These are phyloP conservation scores for Notolabrus celidotus DNA, from an alignment of 2,797 vertebrate species.

Conservation along the genomic window DNA sequence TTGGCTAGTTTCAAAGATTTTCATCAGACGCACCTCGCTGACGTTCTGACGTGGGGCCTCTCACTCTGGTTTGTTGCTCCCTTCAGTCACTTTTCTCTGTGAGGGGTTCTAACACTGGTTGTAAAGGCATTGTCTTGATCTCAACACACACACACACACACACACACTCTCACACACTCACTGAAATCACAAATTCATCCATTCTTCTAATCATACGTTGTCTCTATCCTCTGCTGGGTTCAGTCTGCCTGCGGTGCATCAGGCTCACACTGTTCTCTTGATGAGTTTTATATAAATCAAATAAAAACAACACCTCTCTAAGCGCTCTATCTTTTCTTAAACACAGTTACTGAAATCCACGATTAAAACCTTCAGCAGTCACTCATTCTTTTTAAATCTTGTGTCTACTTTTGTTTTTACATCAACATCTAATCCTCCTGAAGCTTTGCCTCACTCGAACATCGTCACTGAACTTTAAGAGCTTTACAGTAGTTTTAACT, in stretches of 20 bases:
- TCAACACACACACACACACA: slow-evolving; percentile 26
- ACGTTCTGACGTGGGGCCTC: too few relatives aligned
- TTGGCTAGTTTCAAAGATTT: too few relatives aligned
- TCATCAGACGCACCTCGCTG: too few relatives aligned
- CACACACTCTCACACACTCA: slow-evolving; percentile 19
- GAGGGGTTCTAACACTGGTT: slow-evolving; percentile 32
- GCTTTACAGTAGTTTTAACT: not conserved
- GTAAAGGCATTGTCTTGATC: slow-evolving; percentile 62
- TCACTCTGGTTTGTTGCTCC: slow-evolving; percentile 3
- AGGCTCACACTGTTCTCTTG: slow-evolving; percentile 13
- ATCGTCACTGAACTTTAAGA: not conserved
- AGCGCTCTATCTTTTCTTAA: not conserved
- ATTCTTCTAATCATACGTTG: too few relatives aligned
- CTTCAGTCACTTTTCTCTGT: not conserved
- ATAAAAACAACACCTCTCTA: slow-evolving; percentile 24
- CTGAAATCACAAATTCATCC: slow-evolving; percentile 1
- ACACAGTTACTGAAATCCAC: not conserved
- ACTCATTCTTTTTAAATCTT: not conserved
- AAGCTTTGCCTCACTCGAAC: not conserved
- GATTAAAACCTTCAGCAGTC: not conserved
- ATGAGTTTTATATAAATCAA: slow-evolving; percentile 29
- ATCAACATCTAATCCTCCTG: not conserved
- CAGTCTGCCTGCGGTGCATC: not conserved
- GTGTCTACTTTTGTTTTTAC: slow-evolving; percentile 11
- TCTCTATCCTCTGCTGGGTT: too few relatives aligned